A percentile compares a stretch with the other conserved stretches of the same genome.
Conservation (phyloP, 2,888 invertebrate species). For the Frankliniella intonsa region DNA sequence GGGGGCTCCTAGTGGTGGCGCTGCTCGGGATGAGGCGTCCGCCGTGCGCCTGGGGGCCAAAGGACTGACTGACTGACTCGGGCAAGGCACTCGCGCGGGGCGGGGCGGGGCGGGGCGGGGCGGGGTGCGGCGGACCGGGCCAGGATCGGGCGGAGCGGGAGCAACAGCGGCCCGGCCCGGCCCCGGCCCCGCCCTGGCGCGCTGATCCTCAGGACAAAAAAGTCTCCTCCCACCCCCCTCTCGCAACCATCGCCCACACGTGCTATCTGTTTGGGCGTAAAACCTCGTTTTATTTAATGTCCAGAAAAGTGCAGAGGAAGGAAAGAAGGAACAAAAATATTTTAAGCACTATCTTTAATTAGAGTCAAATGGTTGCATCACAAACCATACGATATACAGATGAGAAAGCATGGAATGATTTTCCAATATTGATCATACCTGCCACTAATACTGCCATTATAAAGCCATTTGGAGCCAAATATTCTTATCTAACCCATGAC, state of each 20-base stretch:
- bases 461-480: neutral
- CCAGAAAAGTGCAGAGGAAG: neutral
- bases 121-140: neutral
- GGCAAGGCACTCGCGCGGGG: neutral
- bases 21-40: no score
- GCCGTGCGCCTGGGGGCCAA: no score
- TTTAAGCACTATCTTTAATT: neutral
- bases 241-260: no score
- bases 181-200: neutral
- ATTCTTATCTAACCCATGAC: neutral
- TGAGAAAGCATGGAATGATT: neutral
- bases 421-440: neutral
- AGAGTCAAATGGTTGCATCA: neutral
- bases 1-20: no score
- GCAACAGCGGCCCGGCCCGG: neutral
- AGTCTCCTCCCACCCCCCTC: no score
- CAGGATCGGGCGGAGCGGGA: no score
- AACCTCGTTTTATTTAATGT: neutral
- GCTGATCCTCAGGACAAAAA: no score
- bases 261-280: no score
- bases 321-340: neutral
- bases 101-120: neutral
- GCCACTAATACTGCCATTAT: neutral
- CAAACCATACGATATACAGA: neutral
- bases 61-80: neutral